Evolutionary conservation across 2,797 vertebrate species (phyloP).

Genomic region (Cottoperca gobio): DNA sequence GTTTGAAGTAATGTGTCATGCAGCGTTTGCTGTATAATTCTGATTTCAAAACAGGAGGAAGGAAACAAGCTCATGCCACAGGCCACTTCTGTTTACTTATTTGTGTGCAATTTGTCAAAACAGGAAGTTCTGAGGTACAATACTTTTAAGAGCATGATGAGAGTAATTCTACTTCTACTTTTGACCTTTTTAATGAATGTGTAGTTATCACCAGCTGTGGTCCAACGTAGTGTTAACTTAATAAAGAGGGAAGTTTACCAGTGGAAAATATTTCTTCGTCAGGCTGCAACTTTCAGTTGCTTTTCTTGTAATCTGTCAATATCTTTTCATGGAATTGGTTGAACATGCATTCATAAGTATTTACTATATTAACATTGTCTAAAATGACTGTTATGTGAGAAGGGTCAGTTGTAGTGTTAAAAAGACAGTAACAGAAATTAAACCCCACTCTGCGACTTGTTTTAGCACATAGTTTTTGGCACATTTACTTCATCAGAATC

Average conservation of each 20-base stretch:
- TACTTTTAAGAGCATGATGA: conserved; percentile 18
- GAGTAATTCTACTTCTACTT: neutral
- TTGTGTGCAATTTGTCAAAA: conserved; percentile 29
- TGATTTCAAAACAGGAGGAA: conserved; percentile 49
- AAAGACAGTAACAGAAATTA: neutral
- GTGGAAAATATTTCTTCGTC: neutral
- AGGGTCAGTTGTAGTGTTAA: neutral
- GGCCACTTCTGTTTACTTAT: conserved; percentile 30
- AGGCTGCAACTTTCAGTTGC: neutral
- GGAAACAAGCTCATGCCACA: conserved; percentile 70
- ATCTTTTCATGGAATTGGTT: neutral
- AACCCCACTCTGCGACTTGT: neutral
- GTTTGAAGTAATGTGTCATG: conserved; percentile 40
- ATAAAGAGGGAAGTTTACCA: neutral
- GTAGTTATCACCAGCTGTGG: neutral
- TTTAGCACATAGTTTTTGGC: no score
- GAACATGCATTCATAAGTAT: neutral
- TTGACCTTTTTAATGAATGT: neutral
- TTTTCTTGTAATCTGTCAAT: neutral
- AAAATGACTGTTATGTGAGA: neutral
- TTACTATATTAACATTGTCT: neutral
- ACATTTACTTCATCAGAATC: no score
- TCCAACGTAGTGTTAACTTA: neutral
- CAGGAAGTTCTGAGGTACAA: conserved; percentile 38
- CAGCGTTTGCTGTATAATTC: neutral